These are phyloP conservation scores for Cariama cristata DNA, from an alignment of 2,113 vertebrate species.

Conservation along the genomic window DNA sequence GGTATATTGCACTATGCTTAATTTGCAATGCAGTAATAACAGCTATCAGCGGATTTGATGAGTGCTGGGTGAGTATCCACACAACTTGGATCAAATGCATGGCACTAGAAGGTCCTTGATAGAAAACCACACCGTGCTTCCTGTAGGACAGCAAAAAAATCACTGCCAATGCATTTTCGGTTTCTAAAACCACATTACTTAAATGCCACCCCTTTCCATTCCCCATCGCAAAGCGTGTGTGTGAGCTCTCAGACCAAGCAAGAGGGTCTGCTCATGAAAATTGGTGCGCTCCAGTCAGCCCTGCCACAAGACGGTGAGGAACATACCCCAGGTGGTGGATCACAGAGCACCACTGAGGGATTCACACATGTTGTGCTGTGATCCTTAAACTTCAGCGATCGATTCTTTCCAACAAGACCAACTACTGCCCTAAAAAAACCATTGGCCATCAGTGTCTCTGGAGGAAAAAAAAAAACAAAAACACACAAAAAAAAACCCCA, in stretches of 20 bases:
- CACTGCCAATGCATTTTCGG: background rate
- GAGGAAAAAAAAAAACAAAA: background rate
- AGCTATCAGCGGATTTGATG: background rate
- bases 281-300: background rate
- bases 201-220: background rate
- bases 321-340: background rate
- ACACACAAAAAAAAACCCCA: no score
- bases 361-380: fast-evolving
- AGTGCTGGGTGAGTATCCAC: background rate
- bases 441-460: background rate
- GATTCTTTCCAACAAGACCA: background rate
- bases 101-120: background rate
- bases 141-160: background rate
- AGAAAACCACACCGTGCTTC: background rate
- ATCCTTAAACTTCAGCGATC: background rate
- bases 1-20: background rate
- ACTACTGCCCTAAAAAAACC: background rate
- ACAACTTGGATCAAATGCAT: background rate
- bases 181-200: background rate
- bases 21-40: background rate
- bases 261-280: background rate
- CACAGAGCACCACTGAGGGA: background rate
- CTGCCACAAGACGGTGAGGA: background rate
- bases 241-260: background rate
- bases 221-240: background rate